phyloP scores from a whole-genome alignment of 2,797 vertebrate genomes.

The Esox masquinongy region DNA sequence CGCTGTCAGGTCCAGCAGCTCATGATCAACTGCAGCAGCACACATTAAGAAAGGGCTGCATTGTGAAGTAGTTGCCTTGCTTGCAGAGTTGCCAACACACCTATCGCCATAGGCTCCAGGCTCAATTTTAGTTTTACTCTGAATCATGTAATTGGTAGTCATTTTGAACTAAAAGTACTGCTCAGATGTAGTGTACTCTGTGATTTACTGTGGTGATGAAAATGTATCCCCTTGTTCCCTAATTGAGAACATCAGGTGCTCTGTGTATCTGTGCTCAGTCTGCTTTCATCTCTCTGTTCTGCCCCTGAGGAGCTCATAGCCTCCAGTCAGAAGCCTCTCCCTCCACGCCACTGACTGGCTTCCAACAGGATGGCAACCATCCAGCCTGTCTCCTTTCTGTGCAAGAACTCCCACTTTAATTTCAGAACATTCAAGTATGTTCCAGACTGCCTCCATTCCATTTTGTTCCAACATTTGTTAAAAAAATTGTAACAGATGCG shows the following conservation, averaged over 20 bases:
- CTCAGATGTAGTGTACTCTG: neutral
- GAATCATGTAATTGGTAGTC: neutral
- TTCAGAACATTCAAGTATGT: constrained; percentile 48
- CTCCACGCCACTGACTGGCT: constrained; percentile 28
- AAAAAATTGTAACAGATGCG: neutral
- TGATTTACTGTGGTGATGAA: constrained; percentile 48
- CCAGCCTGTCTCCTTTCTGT: neutral
- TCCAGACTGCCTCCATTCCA: constrained; percentile 47
- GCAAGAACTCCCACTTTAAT: constrained; percentile 37
- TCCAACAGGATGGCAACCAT: constrained; percentile 38
- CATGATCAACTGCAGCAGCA: neutral
- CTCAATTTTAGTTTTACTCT: neutral
- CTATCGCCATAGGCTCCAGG: neutral
- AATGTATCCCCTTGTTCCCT: constrained; percentile 32
- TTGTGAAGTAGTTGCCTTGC: neutral
- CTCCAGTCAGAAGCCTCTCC: constrained; percentile 10
- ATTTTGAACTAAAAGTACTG: neutral
- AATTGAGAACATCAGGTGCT: constrained; percentile 8
- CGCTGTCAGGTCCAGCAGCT: constrained; percentile 1
- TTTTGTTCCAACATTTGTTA: constrained; percentile 17
- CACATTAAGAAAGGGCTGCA: neutral
- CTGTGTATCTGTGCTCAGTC: constrained; percentile 43
- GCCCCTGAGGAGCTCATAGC: constrained; percentile 12
- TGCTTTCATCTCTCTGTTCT: constrained; percentile 55
- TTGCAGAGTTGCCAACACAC: neutral